Conservation (phyloP, 2,888 invertebrate genomes). For the Cantharis nigra region DNA sequence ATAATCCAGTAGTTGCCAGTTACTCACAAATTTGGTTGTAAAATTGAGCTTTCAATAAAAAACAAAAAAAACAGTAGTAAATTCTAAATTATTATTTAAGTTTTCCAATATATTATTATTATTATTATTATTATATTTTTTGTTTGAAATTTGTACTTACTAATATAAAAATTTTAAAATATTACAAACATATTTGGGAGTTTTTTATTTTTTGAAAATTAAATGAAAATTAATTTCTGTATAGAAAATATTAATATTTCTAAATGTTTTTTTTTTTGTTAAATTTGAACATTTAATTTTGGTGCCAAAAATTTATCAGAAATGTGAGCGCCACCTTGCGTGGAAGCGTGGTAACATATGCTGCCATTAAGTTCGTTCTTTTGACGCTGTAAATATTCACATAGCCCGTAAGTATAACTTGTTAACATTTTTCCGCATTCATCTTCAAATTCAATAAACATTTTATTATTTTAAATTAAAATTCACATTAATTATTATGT, state of each 20-base stretch:
- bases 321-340: not conserved
- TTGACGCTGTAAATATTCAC: not conserved
- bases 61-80: not conserved
- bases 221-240: too few relatives aligned
- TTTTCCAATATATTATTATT: too few relatives aligned
- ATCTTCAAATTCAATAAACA: not conserved
- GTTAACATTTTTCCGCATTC: not conserved
- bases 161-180: too few relatives aligned
- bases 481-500: not conserved
- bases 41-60: not conserved
- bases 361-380: not conserved
- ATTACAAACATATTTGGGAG: too few relatives aligned
- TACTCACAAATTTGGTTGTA: not conserved
- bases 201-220: too few relatives aligned
- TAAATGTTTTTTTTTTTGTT: too few relatives aligned
- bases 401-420: not conserved
- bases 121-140: too few relatives aligned
- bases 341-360: not conserved
- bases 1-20: not conserved
- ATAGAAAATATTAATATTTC: too few relatives aligned
- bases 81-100: too few relatives aligned
- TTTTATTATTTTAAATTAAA: not conserved
- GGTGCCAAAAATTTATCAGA: not conserved
- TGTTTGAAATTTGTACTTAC: too few relatives aligned
- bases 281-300: not conserved